phyloP scores from a whole-genome alignment of 1,140 invertebrate genomes.

The Batillaria attramentaria region DNA sequence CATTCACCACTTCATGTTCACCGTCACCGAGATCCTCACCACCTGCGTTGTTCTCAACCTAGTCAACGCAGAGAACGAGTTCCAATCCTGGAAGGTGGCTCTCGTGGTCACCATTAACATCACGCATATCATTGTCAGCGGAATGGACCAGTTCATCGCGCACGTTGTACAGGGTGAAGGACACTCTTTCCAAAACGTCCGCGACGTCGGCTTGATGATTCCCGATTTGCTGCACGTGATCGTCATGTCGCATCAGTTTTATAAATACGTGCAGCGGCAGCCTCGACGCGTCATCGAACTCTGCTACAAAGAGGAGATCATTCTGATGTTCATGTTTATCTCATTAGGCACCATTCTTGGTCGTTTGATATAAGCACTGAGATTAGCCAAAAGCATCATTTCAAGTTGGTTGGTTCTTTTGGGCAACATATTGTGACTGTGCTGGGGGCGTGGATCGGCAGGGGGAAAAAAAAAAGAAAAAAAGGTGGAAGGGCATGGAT shows the following conservation, averaged over 20 bases:
- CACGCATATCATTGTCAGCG: slow-evolving; percentile 81
- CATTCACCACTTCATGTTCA: slow-evolving; percentile 79
- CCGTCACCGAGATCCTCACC: slow-evolving; percentile 81
- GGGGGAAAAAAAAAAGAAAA: too few relatives aligned
- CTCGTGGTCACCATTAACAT: slow-evolving; percentile 79
- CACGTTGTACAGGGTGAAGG: slow-evolving; percentile 83
- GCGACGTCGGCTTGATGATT: slow-evolving; percentile 83
- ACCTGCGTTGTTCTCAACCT: slow-evolving; percentile 75
- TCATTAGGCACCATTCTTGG: slow-evolving; percentile 59
- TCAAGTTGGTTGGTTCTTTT: too few relatives aligned
- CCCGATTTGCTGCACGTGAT: slow-evolving; percentile 81
- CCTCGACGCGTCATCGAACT: slow-evolving; percentile 50
- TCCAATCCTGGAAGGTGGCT: slow-evolving; percentile 78
- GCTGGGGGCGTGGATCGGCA: too few relatives aligned
- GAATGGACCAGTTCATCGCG: slow-evolving; percentile 83
- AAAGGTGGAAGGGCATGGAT: too few relatives aligned
- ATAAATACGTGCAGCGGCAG: slow-evolving; percentile 51
- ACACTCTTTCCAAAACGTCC: slow-evolving; percentile 75
- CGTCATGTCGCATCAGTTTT: slow-evolving; percentile 75
- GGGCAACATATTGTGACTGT: too few relatives aligned
- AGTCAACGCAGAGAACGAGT: slow-evolving; percentile 74
- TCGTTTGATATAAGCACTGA: slow-evolving; percentile 52
- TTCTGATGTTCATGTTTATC: slow-evolving; percentile 60
- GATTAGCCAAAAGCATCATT: too few relatives aligned
- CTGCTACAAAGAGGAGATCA: slow-evolving; percentile 67